phyloP scores from a whole-genome alignment of 2,113 vertebrate species.

The Circaetus gallicus region DNA sequence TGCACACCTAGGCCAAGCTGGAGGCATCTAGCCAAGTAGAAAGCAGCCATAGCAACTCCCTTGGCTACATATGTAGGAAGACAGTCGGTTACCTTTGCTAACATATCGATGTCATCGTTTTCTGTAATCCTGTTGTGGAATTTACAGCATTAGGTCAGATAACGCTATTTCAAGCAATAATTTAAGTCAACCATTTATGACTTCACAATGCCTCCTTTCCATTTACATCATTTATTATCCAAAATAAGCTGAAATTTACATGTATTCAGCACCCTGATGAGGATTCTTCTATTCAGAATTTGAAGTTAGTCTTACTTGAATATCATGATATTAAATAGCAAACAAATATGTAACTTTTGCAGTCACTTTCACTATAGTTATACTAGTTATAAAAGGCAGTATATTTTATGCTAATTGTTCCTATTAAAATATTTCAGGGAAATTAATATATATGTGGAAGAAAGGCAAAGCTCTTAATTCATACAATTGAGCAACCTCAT shows the following conservation, averaged over 20 bases:
- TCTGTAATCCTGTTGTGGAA: slow-evolving; percentile 61
- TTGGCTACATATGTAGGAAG: slow-evolving; percentile 68
- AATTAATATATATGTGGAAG: background rate
- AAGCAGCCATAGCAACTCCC: slow-evolving; percentile 75
- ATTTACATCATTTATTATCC: background rate
- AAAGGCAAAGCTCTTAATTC: background rate
- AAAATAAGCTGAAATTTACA: background rate
- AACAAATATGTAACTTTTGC: background rate
- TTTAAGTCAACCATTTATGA: background rate
- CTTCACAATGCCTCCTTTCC: background rate
- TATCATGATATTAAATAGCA: background rate
- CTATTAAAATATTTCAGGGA: background rate
- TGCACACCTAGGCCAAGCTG: slow-evolving; percentile 72
- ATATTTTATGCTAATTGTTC: background rate
- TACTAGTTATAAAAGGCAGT: background rate
- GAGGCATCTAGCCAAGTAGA: slow-evolving; percentile 79
- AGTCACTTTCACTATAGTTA: background rate
- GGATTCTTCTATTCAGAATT: background rate
- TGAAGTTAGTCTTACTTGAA: background rate
- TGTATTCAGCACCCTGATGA: background rate
- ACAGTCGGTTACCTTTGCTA: slow-evolving; percentile 68
- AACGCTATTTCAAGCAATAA: background rate
- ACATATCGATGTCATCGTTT: slow-evolving; percentile 46
- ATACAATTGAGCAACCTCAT: background rate
- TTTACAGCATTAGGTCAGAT: background rate